phyloP scores from a whole-genome alignment of 2,113 vertebrate species.

The Hemiprocne comata region DNA sequence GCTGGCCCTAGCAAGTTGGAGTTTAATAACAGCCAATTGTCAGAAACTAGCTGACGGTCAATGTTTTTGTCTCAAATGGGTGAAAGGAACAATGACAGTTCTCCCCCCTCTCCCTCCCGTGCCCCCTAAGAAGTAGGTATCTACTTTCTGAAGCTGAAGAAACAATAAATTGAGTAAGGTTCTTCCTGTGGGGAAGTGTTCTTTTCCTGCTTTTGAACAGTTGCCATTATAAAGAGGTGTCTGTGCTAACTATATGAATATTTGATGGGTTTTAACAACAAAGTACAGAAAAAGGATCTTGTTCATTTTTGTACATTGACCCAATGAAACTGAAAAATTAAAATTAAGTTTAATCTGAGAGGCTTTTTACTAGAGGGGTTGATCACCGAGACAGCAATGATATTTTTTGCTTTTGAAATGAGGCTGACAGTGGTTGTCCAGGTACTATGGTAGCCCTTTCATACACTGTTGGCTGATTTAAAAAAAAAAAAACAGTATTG shows the following conservation, averaged over 20 bases:
- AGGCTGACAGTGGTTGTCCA: not conserved
- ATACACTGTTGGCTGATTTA: not conserved
- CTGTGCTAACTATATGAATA: not conserved
- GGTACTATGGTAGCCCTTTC: not conserved
- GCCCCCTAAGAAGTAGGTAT: not conserved
- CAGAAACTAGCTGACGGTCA: conserved; percentile 58
- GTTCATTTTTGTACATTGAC: not conserved
- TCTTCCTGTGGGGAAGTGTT: not conserved
- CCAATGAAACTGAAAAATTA: not conserved
- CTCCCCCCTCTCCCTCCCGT: not conserved
- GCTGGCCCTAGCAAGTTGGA: conserved; percentile 35
- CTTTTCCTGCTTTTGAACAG: not conserved
- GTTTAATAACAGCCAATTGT: conserved; percentile 67
- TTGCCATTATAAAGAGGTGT: not conserved
- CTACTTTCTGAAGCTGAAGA: not conserved
- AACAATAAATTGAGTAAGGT: not conserved
- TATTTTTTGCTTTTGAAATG: not conserved
- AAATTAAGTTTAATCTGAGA: not conserved
- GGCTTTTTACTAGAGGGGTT: not conserved
- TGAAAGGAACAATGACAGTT: conserved; percentile 37
- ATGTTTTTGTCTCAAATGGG: conserved; percentile 35
- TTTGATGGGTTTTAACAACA: not conserved
- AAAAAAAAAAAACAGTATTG: fast-evolving
- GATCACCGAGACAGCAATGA: not conserved
- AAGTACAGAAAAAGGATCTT: not conserved